Evolutionary conservation across 2,797 vertebrate genomes (phyloP).

Genomic region (Hoplostethus mediterraneus): DNA sequence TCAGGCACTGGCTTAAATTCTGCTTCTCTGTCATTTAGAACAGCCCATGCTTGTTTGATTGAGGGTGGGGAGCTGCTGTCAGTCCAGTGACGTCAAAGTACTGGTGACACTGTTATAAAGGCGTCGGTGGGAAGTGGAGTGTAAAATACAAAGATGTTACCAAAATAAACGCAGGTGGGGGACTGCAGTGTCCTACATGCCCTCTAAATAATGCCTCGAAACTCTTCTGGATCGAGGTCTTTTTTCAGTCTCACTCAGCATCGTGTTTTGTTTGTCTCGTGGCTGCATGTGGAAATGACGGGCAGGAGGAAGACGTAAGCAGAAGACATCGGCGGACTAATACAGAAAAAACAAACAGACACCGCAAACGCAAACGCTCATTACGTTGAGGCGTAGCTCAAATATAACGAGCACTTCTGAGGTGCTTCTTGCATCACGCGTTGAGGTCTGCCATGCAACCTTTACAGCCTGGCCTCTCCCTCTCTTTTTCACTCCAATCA

Average conservation of each 20-base stretch:
- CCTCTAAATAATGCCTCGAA: constrained; percentile 54
- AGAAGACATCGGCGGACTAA: constrained; percentile 9
- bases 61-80: too few relatives aligned
- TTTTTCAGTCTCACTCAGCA: constrained; percentile 32
- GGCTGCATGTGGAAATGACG: constrained; percentile 4
- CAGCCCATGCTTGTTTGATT: constrained; percentile 9
- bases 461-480: constrained; percentile 18
- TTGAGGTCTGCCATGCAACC: constrained; percentile 31
- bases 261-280: constrained; percentile 35
- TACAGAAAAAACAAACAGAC: constrained; percentile 14
- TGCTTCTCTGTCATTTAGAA: constrained; percentile 30
- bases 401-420: not conserved
- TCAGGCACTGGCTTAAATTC: too few relatives aligned
- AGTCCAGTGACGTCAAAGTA: constrained; percentile 36
- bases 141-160: constrained; percentile 17
- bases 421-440: constrained; percentile 17
- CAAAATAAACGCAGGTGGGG: constrained; percentile 1
- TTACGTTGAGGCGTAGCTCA: not conserved
- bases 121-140: constrained; percentile 34
- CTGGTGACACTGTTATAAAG: constrained; percentile 46
- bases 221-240: constrained; percentile 55
- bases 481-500: not conserved
- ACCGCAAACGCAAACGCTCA: constrained; percentile 10
- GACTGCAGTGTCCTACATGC: constrained; percentile 29
- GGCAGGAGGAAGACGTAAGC: constrained; percentile 17